These are phyloP conservation scores for Raja brachyura DNA, from an alignment of 2,113 vertebrate species.

Conservation along the genomic window DNA sequence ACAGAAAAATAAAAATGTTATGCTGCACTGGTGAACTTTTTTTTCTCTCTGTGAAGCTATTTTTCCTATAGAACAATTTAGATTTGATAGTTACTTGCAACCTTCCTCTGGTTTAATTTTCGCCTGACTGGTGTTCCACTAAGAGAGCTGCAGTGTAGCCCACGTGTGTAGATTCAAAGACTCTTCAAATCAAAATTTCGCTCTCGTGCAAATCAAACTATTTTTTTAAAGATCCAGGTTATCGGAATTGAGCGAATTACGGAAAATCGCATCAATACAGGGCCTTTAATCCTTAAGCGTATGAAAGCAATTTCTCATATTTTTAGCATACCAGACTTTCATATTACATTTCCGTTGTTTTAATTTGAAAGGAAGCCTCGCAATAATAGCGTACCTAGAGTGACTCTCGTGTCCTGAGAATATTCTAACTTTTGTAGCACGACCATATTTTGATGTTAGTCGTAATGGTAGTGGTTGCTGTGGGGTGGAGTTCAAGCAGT, in stretches of 20 bases:
- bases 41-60: background rate
- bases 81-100: background rate
- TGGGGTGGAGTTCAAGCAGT: background rate
- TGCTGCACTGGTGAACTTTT: background rate
- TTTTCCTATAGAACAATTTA: background rate
- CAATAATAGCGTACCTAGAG: background rate
- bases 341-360: background rate
- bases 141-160: background rate
- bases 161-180: background rate
- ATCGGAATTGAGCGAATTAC: background rate
- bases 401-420: background rate
- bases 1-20: background rate
- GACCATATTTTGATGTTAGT: background rate
- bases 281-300: background rate
- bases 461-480: background rate
- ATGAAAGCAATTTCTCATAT: background rate
- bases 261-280: background rate
- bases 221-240: background rate
- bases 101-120: background rate
- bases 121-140: background rate
- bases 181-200: background rate
- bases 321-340: background rate
- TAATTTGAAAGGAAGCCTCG: background rate
- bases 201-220: background rate
- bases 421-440: background rate